These are phyloP conservation scores for Anthonomus grandis DNA, from an alignment of 1,140 invertebrate genomes.

Conservation along the genomic window DNA sequence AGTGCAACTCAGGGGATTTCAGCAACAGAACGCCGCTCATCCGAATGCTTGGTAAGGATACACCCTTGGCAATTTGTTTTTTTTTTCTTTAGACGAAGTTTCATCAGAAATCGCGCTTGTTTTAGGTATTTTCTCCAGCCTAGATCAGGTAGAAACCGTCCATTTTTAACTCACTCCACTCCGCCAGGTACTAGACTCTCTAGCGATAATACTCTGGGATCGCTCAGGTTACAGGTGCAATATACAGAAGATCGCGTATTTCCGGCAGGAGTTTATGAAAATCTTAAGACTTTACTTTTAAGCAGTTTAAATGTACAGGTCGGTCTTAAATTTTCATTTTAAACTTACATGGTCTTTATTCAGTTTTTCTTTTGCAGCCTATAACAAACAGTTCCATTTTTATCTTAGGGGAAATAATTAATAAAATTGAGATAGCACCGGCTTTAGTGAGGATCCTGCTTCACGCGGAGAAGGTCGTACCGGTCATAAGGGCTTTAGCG, in stretches of 20 bases:
- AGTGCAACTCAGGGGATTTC: slow-evolving; percentile 67
- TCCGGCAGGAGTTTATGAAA: slow-evolving; percentile 72
- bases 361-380: slow-evolving; percentile 59
- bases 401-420: slow-evolving; percentile 83
- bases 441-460: slow-evolving; percentile 81
- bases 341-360: background rate
- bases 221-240: slow-evolving; percentile 78
- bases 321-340: slow-evolving; percentile 5
- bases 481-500: slow-evolving; percentile 75
- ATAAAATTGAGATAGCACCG: slow-evolving; percentile 83
- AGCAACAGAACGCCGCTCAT: slow-evolving; percentile 58
- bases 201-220: slow-evolving; percentile 66
- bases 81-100: background rate
- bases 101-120: background rate
- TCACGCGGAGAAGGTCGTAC: slow-evolving; percentile 78
- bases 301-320: slow-evolving; percentile 64
- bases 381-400: slow-evolving; percentile 82
- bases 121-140: slow-evolving; percentile 82
- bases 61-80: background rate
- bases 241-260: slow-evolving; percentile 89
- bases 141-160: slow-evolving; percentile 59
- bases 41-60: slow-evolving; percentile 61
- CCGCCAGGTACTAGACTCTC: slow-evolving; percentile 65
- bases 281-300: slow-evolving; percentile 70
- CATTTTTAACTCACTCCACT: slow-evolving; percentile 61